These are phyloP conservation scores for Chelonus insularis DNA, from an alignment of 1,140 invertebrate genomes.

Conservation along the genomic window DNA sequence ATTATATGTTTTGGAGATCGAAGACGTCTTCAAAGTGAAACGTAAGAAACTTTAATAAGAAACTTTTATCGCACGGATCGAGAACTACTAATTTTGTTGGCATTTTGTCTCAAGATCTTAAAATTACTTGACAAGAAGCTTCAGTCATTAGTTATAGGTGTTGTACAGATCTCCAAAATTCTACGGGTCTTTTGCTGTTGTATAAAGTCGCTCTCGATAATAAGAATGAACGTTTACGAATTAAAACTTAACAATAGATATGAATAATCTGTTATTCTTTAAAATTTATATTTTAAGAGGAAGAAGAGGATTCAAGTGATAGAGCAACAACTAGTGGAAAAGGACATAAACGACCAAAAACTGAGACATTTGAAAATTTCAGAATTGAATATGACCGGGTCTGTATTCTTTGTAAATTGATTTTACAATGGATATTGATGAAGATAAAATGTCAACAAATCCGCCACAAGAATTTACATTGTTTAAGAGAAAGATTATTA, in stretches of 20 bases:
- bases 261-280: too few relatives aligned
- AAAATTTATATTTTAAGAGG: too few relatives aligned
- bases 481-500: slow-evolving; percentile 50
- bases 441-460: slow-evolving; percentile 10
- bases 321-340: too few relatives aligned
- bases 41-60: slow-evolving; percentile 78
- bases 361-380: too few relatives aligned
- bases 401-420: too few relatives aligned
- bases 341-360: too few relatives aligned
- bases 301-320: too few relatives aligned
- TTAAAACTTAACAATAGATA: too few relatives aligned
- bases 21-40: slow-evolving; percentile 76
- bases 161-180: slow-evolving; percentile 70
- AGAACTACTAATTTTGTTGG: slow-evolving; percentile 92
- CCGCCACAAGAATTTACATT: slow-evolving; percentile 14
- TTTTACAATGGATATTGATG: neutral
- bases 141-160: slow-evolving; percentile 98
- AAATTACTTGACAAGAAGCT: slow-evolving; percentile 95
- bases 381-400: too few relatives aligned
- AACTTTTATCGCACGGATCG: slow-evolving; percentile 96
- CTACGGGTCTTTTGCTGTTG: slow-evolving; percentile 82
- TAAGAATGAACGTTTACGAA: slow-evolving; percentile 75
- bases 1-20: slow-evolving; percentile 75
- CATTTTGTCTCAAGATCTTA: slow-evolving; percentile 93
- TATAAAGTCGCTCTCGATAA: slow-evolving; percentile 96